phyloP scores from a whole-genome alignment of 2,888 invertebrate species.

The Meteorus cinctellus region DNA sequence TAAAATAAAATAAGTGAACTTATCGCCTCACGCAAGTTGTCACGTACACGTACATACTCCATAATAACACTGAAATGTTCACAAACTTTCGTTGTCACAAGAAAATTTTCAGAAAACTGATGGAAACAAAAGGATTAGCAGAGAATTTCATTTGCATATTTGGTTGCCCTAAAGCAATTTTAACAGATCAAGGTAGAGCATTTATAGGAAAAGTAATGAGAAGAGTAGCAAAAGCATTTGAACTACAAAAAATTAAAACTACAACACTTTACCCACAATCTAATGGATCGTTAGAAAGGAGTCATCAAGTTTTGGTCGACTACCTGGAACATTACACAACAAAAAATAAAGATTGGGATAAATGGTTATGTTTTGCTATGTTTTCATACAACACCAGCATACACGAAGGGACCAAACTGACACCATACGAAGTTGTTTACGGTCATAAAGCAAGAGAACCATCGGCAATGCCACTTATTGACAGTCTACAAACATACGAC shows the following conservation, averaged over 20 bases:
- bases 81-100: too few species aligned
- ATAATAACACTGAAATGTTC: too few species aligned
- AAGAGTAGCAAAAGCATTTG: slow-evolving; percentile 23
- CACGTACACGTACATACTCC: too few species aligned
- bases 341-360: slow-evolving; percentile 31
- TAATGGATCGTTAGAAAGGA: slow-evolving; percentile 38
- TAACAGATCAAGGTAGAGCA: slow-evolving; percentile 42
- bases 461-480: background rate
- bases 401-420: slow-evolving; percentile 30
- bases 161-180: slow-evolving; percentile 35
- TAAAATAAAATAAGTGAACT: too few species aligned
- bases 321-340: slow-evolving; percentile 26
- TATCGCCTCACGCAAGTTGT: too few species aligned
- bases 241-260: slow-evolving; percentile 36
- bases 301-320: slow-evolving; percentile 30
- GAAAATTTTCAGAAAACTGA: too few species aligned
- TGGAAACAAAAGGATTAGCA: slow-evolving; percentile 8
- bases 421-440: slow-evolving; percentile 32
- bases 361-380: background rate
- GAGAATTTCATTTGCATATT: slow-evolving; percentile 36
- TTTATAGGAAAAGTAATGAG: slow-evolving; percentile 31
- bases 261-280: slow-evolving; percentile 44
- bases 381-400: slow-evolving; percentile 32
- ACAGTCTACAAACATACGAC: slow-evolving; percentile 20
- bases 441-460: slow-evolving; percentile 21